Evolutionary conservation across 1,140 invertebrate genomes (phyloP).

Genomic region (Anastatus disparis): DNA sequence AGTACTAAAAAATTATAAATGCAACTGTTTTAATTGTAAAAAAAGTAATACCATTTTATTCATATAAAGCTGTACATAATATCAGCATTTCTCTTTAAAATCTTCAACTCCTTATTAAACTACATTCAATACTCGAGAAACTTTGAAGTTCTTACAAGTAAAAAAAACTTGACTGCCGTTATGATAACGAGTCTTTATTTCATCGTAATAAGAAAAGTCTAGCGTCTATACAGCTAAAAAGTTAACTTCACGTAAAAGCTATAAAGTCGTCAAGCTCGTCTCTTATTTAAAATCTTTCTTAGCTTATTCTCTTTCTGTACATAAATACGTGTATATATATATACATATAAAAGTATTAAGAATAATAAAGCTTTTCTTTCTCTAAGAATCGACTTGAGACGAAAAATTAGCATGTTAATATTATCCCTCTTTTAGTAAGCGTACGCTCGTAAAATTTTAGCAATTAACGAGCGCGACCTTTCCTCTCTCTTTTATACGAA

Average conservation of each 20-base stretch:
- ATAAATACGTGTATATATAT: background rate
- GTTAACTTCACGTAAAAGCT: background rate
- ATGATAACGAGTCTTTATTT: constrained; percentile 36
- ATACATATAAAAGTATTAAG: constrained; percentile 5
- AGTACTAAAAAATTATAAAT: too few species aligned
- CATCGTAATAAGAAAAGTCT: constrained; percentile 31
- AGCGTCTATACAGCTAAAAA: too few species aligned
- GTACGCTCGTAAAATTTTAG: constrained; percentile 59
- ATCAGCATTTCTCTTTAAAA: background rate
- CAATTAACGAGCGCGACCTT: constrained; percentile 56
- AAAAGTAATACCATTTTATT: too few species aligned
- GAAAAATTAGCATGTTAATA: constrained; percentile 62
- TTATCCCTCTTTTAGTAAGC: constrained; percentile 2
- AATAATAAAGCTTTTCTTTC: constrained; percentile 18
- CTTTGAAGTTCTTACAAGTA: background rate
- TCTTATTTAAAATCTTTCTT: background rate
- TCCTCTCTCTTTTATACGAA: too few species aligned
- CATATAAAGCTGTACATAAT: too few species aligned
- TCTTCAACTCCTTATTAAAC: background rate
- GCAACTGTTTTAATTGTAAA: too few species aligned
- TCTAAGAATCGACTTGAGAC: constrained; percentile 1
- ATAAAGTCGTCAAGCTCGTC: constrained; percentile 33
- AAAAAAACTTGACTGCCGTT: background rate
- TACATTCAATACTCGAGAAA: background rate
- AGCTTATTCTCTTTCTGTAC: background rate